Conservation (phyloP, 2,888 invertebrate genomes). For the Trachelus stipa region DNA sequence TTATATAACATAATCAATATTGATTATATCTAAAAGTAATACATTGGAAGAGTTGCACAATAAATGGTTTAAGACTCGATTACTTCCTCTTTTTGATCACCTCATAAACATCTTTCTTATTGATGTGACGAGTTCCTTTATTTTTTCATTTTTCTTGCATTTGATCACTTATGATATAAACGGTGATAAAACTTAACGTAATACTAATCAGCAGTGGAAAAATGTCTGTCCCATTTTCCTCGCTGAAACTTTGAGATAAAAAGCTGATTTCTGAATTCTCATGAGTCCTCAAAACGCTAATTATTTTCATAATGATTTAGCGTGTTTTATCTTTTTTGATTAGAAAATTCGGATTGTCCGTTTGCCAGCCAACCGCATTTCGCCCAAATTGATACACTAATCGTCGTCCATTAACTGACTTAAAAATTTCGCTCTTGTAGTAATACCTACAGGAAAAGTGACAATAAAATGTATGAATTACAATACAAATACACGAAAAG, state of each 20-base stretch:
- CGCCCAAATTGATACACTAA: slow-evolving; percentile 86
- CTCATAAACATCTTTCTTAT: neutral
- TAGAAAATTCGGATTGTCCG: slow-evolving; percentile 72
- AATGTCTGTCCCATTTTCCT: neutral
- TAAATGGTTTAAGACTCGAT: neutral
- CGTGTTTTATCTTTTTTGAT: neutral
- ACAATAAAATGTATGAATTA: neutral
- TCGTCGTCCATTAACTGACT: slow-evolving; percentile 80
- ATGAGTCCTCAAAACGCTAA: neutral
- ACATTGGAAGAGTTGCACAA: neutral
- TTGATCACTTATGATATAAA: neutral
- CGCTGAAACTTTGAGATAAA: neutral
- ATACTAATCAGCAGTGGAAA: neutral
- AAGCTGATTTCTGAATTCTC: neutral
- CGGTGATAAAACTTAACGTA: neutral
- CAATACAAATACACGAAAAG: neutral
- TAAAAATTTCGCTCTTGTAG: slow-evolving; percentile 80
- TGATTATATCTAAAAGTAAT: neutral
- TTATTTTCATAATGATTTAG: neutral
- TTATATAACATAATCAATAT: neutral
- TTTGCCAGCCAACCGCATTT: slow-evolving; percentile 82
- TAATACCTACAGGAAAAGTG: slow-evolving; percentile 73
- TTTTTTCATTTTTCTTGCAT: neutral
- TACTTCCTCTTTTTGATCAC: neutral
- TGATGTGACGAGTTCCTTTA: neutral